These are phyloP conservation scores for Xiphorhynchus elegans DNA, from an alignment of 2,113 vertebrate genomes.

Conservation along the genomic window DNA sequence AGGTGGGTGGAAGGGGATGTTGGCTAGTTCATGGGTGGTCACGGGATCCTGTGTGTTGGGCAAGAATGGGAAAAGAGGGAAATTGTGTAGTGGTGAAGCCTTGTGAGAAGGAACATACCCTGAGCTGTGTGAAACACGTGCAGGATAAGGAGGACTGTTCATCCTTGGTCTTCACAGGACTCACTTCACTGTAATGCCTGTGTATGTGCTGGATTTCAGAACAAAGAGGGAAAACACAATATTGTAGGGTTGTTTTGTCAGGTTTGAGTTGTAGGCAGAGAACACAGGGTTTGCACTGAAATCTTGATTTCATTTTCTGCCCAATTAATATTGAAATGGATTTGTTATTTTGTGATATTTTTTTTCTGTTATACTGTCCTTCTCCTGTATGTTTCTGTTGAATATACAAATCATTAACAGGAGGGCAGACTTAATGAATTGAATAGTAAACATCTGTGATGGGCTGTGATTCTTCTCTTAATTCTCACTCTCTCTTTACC, in stretches of 20 bases:
- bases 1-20: not conserved
- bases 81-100: not conserved
- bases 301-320: not conserved
- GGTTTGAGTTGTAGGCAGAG: not conserved
- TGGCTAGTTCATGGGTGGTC: not conserved
- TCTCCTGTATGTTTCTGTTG: not conserved
- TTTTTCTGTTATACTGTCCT: not conserved
- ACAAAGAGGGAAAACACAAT: not conserved
- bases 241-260: not conserved
- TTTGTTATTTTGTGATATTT: not conserved
- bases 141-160: not conserved
- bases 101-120: not conserved
- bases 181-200: fast-evolving
- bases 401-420: not conserved
- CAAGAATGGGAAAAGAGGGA: not conserved
- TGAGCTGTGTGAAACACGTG: not conserved
- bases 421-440: not conserved
- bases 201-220: not conserved
- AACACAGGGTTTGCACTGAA: not conserved
- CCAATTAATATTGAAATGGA: not conserved
- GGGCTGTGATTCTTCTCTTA: not conserved
- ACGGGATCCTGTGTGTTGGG: not conserved
- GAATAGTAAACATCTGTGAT: not conserved
- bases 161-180: not conserved
- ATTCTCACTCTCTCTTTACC: not conserved